A percentile compares a stretch with the other conserved stretches of the same genome.
Conservation (phyloP, 2,113 vertebrate genomes). For the Anarhynchus alexandrinus region DNA sequence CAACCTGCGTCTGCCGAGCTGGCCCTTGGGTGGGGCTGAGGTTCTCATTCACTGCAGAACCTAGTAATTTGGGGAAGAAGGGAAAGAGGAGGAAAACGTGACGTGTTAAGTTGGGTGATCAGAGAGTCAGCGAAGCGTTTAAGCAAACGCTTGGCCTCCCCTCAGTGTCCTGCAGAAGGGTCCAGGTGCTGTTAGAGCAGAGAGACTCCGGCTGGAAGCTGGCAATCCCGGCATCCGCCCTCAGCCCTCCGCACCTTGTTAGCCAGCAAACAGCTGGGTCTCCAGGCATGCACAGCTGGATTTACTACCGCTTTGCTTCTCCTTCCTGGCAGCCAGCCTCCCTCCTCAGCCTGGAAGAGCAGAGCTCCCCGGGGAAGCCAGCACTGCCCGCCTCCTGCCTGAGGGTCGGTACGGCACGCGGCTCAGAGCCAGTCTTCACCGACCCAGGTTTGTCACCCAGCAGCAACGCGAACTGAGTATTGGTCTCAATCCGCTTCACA, state of each 20-base stretch:
- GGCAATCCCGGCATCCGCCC: fast-evolving
- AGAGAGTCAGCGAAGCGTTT: neutral
- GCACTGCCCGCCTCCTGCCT: neutral
- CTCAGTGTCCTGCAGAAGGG: fast-evolving
- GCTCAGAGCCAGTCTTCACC: neutral
- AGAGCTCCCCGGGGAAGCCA: neutral
- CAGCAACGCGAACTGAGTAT: neutral
- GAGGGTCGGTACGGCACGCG: fast-evolving
- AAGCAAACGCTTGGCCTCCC: neutral
- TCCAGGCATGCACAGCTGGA: neutral
- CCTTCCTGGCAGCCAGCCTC: neutral
- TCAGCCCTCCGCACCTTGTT: neutral
- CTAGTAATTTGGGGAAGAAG: neutral
- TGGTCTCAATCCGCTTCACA: neutral
- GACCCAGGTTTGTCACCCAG: neutral
- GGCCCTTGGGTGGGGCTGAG: neutral
- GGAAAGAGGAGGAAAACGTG: neutral
- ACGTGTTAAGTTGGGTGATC: neutral
- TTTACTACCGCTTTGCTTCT: neutral
- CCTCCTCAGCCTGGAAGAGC: neutral
- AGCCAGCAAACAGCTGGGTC: neutral
- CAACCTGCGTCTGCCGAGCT: neutral
- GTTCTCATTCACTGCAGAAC: neutral
- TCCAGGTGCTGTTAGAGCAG: neutral
- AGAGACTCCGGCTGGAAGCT: neutral